These are phyloP conservation scores for Rhabdomys pumilio DNA, from an alignment of 2,797 vertebrate species.

Conservation along the genomic window DNA sequence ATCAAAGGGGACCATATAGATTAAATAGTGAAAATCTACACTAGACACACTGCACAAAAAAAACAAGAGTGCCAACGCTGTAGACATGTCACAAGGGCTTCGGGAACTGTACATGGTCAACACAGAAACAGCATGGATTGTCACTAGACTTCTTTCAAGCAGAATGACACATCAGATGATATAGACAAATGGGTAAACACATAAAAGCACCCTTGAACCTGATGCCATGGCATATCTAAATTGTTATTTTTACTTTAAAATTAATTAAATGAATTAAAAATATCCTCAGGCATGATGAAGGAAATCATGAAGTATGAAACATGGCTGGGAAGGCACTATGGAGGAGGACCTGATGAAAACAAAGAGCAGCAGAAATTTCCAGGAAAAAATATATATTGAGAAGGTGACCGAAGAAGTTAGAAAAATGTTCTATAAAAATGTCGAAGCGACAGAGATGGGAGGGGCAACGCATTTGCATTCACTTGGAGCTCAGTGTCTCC, in stretches of 20 bases:
- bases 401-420: neutral
- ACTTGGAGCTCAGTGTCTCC: neutral
- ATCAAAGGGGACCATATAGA: neutral
- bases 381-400: neutral
- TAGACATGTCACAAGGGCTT: neutral
- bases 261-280: neutral
- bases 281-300: neutral
- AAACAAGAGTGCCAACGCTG: neutral
- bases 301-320: neutral
- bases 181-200: neutral
- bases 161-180: neutral
- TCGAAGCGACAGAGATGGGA: neutral
- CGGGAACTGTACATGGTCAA: no score
- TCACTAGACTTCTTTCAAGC: neutral
- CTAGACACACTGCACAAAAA: neutral
- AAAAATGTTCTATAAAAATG: neutral
- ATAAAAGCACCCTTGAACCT: neutral
- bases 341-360: neutral
- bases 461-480: fast-evolving
- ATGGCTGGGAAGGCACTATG: neutral
- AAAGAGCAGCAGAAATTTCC: neutral
- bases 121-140: no score
- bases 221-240: neutral
- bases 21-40: neutral
- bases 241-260: neutral